phyloP scores from a whole-genome alignment of 2,797 vertebrate genomes.

The Myripristis jacobus region DNA sequence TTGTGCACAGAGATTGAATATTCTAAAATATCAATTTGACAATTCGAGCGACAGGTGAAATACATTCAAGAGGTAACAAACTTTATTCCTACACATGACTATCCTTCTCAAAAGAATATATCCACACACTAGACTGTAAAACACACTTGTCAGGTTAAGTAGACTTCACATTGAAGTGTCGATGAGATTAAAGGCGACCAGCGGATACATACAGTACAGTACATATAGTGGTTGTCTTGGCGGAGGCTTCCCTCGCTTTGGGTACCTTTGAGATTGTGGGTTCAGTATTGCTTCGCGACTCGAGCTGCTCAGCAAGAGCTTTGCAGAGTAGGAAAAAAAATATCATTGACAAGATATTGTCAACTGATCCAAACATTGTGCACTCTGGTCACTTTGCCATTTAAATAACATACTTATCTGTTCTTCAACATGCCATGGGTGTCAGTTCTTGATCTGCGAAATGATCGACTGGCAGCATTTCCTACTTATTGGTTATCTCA shows the following conservation, averaged over 20 bases:
- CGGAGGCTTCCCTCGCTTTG: conserved; percentile 6
- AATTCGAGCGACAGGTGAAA: conserved; percentile 47
- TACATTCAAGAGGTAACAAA: conserved; percentile 77
- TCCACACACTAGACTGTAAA: conserved; percentile 53
- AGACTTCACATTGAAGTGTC: conserved; percentile 57
- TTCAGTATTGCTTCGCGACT: conserved; percentile 64
- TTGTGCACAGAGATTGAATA: conserved; percentile 38
- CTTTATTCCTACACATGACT: conserved; percentile 44
- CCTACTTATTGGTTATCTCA: conserved; percentile 3
- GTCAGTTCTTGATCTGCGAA: conserved; percentile 7
- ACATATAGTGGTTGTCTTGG: conserved; percentile 56
- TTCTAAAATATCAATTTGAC: conserved; percentile 52
- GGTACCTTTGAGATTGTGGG: conserved; percentile 30
- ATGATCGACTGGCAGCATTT: background rate
- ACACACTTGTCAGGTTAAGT: conserved; percentile 53
- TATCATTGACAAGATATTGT: conserved; percentile 2
- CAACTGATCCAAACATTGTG: conserved; percentile 2
- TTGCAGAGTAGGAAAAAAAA: background rate
- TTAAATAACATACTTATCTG: conserved; percentile 51
- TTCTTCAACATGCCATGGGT: conserved; percentile 59
- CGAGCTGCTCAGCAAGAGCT: conserved; percentile 14
- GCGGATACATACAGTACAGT: conserved; percentile 71
- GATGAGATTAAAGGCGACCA: conserved; percentile 59
- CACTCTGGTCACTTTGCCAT: conserved; percentile 29
- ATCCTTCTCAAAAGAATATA: conserved; percentile 44